A percentile compares a stretch with the other conserved stretches of the same genome.
Conservation (phyloP, 2,888 invertebrate genomes). For the Drosophila kanekoi region DNA sequence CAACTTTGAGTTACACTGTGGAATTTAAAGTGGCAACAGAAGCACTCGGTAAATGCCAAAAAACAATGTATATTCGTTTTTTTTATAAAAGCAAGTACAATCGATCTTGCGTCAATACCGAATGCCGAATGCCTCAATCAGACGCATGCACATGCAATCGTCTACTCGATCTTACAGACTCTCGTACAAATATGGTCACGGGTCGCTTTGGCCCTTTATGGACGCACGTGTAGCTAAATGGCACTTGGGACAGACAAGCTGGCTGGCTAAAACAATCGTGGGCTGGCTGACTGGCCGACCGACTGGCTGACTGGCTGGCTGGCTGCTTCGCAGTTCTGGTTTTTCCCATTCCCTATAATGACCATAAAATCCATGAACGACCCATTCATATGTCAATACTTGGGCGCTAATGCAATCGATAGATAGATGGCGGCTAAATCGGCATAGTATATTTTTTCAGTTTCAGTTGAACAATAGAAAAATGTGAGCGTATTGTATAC, state of each 20-base stretch:
- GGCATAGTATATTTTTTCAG: slow-evolving; percentile 19
- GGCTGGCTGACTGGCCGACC: neutral
- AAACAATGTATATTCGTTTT: slow-evolving; percentile 23
- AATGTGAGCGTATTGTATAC: slow-evolving; percentile 10
- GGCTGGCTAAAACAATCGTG: slow-evolving; percentile 9
- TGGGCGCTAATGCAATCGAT: slow-evolving; percentile 22
- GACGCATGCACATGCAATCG: slow-evolving; percentile 33
- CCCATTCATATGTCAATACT: slow-evolving; percentile 38
- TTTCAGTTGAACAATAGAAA: slow-evolving; percentile 27
- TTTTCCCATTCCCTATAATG: slow-evolving; percentile 15
- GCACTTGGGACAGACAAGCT: slow-evolving; percentile 11
- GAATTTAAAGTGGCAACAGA: slow-evolving; percentile 65
- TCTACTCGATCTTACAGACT: slow-evolving; percentile 15
- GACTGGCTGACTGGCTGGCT: slow-evolving; percentile 7
- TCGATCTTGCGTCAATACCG: slow-evolving; percentile 66
- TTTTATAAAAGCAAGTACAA: slow-evolving; percentile 49
- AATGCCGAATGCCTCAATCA: slow-evolving; percentile 17
- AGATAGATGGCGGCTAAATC: slow-evolving; percentile 18
- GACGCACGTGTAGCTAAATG: slow-evolving; percentile 29
- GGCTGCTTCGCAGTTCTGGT: slow-evolving; percentile 16
- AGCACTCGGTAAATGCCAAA: slow-evolving; percentile 46
- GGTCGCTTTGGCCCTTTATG: slow-evolving; percentile 37
- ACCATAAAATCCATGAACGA: slow-evolving; percentile 39
- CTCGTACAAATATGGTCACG: slow-evolving; percentile 47
- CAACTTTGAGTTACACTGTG: slow-evolving; percentile 50